These are phyloP conservation scores for Drosophila suboccidentalis DNA, from an alignment of 2,888 invertebrate species.

Conservation along the genomic window DNA sequence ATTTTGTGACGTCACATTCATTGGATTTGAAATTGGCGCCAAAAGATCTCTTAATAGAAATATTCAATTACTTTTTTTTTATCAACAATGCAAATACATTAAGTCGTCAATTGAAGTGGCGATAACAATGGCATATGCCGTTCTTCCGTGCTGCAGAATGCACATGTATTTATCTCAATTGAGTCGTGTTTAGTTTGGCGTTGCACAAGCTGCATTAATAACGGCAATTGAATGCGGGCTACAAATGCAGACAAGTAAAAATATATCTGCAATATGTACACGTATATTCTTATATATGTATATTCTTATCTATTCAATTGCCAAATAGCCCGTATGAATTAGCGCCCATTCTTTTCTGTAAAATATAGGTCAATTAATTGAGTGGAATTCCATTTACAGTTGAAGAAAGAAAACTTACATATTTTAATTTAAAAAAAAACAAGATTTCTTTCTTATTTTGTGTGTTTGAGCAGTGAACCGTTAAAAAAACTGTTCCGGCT, in stretches of 20 bases:
- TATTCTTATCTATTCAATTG: background rate
- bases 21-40: slow-evolving; percentile 14
- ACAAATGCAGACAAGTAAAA: background rate
- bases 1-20: slow-evolving; percentile 29
- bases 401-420: background rate
- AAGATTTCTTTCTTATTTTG: background rate
- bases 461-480: no score
- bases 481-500: no score
- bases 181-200: slow-evolving; percentile 13
- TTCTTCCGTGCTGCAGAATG: slow-evolving; percentile 22
- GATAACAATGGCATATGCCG: slow-evolving; percentile 21
- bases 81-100: slow-evolving; percentile 15
- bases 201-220: slow-evolving; percentile 6
- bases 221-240: slow-evolving; percentile 31
- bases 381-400: background rate
- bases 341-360: background rate
- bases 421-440: background rate
- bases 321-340: background rate
- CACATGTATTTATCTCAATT: slow-evolving; percentile 40
- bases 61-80: slow-evolving; percentile 2
- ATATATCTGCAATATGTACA: background rate
- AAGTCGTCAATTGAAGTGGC: slow-evolving; percentile 4
- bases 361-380: slow-evolving; percentile 11
- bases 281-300: no score
- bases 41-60: background rate